phyloP scores from a whole-genome alignment of 2,888 invertebrate species.

The Cylloceria caligata region DNA sequence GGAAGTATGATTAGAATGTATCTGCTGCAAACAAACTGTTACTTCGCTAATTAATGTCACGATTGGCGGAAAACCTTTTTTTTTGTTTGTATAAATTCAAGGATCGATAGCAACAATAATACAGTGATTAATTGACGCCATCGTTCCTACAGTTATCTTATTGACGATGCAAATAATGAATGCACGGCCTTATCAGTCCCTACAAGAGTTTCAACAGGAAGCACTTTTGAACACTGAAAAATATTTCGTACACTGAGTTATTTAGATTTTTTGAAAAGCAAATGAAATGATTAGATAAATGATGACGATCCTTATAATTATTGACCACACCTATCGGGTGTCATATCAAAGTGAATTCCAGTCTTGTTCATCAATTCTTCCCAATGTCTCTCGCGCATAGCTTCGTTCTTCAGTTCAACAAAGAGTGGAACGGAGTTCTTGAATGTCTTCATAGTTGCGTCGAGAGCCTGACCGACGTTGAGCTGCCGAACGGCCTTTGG shows the following conservation, averaged over 20 bases:
- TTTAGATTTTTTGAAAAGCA: not conserved
- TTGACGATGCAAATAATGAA: not conserved
- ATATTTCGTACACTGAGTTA: not conserved
- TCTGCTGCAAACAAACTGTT: conserved; percentile 49
- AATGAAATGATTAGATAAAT: not conserved
- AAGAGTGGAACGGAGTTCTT: conserved; percentile 94
- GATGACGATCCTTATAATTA: conserved; percentile 35
- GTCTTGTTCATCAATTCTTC: conserved; percentile 94
- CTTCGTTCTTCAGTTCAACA: conserved; percentile 96
- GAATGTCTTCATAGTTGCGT: conserved; percentile 95
- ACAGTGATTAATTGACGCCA: conserved; percentile 29
- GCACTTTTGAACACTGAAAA: conserved; percentile 23
- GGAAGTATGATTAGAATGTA: not conserved
- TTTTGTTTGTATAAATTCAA: not conserved
- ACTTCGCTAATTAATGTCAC: conserved; percentile 7
- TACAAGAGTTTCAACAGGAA: conserved; percentile 15
- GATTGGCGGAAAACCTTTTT: not conserved
- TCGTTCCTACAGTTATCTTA: conserved; percentile 38
- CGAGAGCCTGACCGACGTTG: conserved; percentile 89
- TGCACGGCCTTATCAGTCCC: conserved; percentile 42
- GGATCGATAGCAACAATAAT: conserved; percentile 52
- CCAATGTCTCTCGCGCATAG: conserved; percentile 96
- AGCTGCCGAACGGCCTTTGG: conserved; percentile 87
- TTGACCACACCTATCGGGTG: conserved; percentile 87
- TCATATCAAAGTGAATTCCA: conserved; percentile 93